Conservation (phyloP, 2,888 invertebrate species). For the Drosophila limbata region DNA sequence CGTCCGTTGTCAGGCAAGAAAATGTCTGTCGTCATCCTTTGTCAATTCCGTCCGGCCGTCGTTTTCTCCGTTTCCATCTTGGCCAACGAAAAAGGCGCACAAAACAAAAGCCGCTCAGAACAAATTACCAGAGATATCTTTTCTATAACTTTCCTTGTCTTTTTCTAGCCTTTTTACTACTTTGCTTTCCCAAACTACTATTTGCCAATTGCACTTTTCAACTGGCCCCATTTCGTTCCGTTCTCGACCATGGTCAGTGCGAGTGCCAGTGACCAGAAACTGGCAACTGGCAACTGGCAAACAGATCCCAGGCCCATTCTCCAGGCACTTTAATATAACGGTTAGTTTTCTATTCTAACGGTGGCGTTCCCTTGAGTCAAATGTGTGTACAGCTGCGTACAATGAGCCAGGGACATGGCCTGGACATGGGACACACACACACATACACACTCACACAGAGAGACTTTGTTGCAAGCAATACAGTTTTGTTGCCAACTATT, state of each 20-base stretch:
- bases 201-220: constrained; percentile 75
- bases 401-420: constrained; percentile 55
- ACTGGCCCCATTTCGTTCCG: constrained; percentile 66
- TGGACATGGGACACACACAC: constrained; percentile 18
- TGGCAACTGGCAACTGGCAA: constrained; percentile 4
- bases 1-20: constrained; percentile 49
- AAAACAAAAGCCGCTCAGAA: constrained; percentile 80
- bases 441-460: constrained; percentile 9
- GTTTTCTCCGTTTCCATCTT: constrained; percentile 18
- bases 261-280: constrained; percentile 36
- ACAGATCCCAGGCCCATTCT: constrained; percentile 12
- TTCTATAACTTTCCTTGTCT: constrained; percentile 53
- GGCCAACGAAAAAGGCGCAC: constrained; percentile 64
- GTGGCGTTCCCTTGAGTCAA: constrained; percentile 53
- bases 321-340: constrained; percentile 49
- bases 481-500: constrained; percentile 64
- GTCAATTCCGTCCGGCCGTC: constrained; percentile 34
- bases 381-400: constrained; percentile 75
- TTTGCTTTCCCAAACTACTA: constrained; percentile 31
- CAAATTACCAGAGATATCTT: constrained; percentile 78
- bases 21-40: constrained; percentile 59
- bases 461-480: constrained; percentile 40
- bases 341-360: constrained; percentile 39
- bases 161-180: constrained; percentile 31
- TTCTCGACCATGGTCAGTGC: constrained; percentile 37